Percentiles rank a stretch among this genome's conserved stretches.
phyloP scores from a whole-genome alignment of 2,888 invertebrate genomes.

The Melieria crassipennis region DNA sequence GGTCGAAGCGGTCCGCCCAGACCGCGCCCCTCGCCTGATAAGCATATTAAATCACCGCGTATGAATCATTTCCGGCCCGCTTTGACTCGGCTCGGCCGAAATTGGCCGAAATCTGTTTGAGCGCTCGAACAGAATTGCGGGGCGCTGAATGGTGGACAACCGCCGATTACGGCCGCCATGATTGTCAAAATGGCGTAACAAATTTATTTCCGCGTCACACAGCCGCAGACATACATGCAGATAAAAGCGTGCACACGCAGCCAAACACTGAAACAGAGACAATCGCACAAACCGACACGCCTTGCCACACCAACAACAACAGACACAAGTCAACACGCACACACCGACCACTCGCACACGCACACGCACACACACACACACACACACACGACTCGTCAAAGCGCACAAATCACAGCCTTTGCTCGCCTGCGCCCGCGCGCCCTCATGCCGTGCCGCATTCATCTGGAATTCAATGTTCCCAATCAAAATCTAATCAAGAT shows the following conservation, averaged over 20 bases:
- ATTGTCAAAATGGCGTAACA: slow-evolving; percentile 24
- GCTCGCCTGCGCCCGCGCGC: no score
- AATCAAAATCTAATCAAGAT: slow-evolving; percentile 7
- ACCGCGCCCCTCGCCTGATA: slow-evolving; percentile 8
- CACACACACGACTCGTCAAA: background rate
- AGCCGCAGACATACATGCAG: background rate
- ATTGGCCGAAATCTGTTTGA: background rate
- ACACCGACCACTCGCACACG: background rate
- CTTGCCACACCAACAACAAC: background rate
- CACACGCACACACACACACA: background rate
- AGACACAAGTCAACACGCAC: background rate
- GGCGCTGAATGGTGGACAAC: no score
- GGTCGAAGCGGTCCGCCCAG: background rate
- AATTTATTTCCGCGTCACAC: slow-evolving; percentile 21
- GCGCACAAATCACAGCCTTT: background rate
- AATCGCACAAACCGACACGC: background rate
- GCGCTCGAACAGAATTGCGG: no score
- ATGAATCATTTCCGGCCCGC: slow-evolving; percentile 27
- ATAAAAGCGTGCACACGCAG: background rate
- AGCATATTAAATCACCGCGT: slow-evolving; percentile 24
- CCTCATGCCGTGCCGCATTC: background rate
- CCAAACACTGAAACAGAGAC: background rate
- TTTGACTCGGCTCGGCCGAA: slow-evolving; percentile 8
- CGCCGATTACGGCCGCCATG: slow-evolving; percentile 22
- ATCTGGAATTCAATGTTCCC: slow-evolving; percentile 1